phyloP scores from a whole-genome alignment of 64 coral and sea anemone genomes.

The Pocillopora verrucosa region DNA sequence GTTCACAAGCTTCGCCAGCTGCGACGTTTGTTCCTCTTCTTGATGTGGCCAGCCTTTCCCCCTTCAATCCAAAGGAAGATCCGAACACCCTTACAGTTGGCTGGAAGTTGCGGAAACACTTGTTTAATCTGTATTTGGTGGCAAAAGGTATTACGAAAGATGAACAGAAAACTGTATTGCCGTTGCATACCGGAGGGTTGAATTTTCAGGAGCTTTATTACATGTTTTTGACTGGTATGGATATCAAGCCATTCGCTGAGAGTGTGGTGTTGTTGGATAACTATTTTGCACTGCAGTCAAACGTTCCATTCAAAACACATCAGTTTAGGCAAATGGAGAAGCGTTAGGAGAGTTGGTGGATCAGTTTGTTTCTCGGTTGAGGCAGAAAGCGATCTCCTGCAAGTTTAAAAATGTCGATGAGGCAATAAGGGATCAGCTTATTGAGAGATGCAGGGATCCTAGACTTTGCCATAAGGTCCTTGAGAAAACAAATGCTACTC shows the following conservation, averaged over 20 bases:
- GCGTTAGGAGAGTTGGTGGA: too few relatives aligned
- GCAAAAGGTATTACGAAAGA: conserved; percentile 38
- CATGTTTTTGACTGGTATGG: not conserved
- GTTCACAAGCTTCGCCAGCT: not conserved
- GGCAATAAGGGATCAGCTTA: not conserved
- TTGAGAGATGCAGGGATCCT: conserved; percentile 49
- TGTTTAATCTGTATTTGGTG: conserved; percentile 22
- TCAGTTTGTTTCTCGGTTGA: conserved; percentile 39
- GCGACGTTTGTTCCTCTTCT: not conserved
- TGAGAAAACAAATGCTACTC: conserved; percentile 50
- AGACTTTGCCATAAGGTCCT: conserved; percentile 33
- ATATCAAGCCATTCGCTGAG: conserved; percentile 8
- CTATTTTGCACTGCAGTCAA: conserved; percentile 40
- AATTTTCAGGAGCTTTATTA: conserved; percentile 26
- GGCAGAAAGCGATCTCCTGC: conserved; percentile 35
- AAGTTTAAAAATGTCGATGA: conserved; percentile 34
- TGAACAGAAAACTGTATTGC: conserved; percentile 14
- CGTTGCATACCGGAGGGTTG: not conserved
- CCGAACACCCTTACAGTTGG: not conserved
- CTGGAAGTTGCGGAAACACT: conserved; percentile 26
- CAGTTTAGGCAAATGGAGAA: conserved; percentile 45
- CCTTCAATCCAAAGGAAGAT: not conserved
- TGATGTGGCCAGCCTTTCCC: too few relatives aligned
- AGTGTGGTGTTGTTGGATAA: conserved; percentile 27
- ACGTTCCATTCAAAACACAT: conserved; percentile 46